Conservation (phyloP, 2,888 invertebrate species). For the Sphaerophoria taeniata region DNA sequence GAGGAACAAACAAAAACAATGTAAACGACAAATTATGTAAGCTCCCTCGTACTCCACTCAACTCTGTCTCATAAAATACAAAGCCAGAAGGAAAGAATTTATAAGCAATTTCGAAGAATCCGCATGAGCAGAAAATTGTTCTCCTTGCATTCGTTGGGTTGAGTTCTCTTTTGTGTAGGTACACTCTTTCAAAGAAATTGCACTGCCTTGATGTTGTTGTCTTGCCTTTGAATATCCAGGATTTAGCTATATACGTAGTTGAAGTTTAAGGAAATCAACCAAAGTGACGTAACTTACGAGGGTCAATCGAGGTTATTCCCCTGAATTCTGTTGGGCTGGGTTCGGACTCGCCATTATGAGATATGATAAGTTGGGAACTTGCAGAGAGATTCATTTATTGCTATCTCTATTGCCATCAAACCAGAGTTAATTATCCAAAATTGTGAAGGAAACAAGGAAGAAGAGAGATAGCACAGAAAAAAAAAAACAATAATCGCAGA, state of each 20-base stretch:
- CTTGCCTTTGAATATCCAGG: slow-evolving; percentile 42
- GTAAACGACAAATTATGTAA: slow-evolving; percentile 56
- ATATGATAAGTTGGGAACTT: no score
- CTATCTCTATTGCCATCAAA: slow-evolving; percentile 47
- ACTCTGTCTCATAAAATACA: background rate
- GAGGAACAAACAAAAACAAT: background rate
- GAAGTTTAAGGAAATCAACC: slow-evolving; percentile 24
- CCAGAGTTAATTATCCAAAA: slow-evolving; percentile 45
- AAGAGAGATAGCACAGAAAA: background rate
- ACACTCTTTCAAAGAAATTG: slow-evolving; percentile 35
- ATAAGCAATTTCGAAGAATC: slow-evolving; percentile 37
- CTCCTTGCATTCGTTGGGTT: background rate
- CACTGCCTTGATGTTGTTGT: background rate
- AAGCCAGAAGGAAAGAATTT: slow-evolving; percentile 7
- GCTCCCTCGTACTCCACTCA: slow-evolving; percentile 1
- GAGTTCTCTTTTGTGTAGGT: slow-evolving; percentile 1
- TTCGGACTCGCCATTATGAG: background rate
- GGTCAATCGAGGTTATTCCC: slow-evolving; percentile 64
- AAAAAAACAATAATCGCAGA: background rate
- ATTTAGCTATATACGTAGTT: slow-evolving; percentile 17
- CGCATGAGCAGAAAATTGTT: slow-evolving; percentile 24
- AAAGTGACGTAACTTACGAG: slow-evolving; percentile 53
- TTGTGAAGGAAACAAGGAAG: background rate
- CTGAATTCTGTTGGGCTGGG: slow-evolving; percentile 45
- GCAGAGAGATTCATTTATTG: background rate